Evolutionary conservation across 2,113 vertebrate species (phyloP).

Genomic region (Corvus cornix): DNA sequence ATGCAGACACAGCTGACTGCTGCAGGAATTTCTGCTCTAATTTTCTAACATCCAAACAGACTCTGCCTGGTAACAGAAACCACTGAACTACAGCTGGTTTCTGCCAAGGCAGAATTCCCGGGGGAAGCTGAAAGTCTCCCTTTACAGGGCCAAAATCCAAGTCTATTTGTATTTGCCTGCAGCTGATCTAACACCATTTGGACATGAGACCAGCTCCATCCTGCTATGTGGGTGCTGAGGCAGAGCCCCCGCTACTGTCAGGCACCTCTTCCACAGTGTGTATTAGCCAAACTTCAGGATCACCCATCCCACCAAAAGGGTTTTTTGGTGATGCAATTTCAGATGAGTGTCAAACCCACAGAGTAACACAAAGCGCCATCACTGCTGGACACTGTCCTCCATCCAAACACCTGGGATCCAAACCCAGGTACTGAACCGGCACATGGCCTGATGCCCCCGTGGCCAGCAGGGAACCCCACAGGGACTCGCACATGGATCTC

Average conservation of each 20-base stretch:
- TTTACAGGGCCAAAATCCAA: not conserved
- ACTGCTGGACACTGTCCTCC: not conserved
- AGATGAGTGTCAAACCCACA: not conserved
- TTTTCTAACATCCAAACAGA: not conserved
- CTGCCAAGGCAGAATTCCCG: not conserved
- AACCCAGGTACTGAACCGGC: not conserved
- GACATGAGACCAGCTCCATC: accelerated
- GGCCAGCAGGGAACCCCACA: conserved; percentile 1
- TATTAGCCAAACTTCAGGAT: not conserved
- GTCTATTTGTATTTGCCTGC: not conserved
- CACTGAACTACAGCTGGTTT: not conserved
- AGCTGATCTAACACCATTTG: accelerated
- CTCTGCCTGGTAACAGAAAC: not conserved
- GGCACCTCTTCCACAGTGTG: not conserved
- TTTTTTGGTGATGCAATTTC: not conserved
- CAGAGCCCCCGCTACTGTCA: not conserved
- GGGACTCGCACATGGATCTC: not conserved
- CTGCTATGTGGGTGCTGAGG: not conserved
- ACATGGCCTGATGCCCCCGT: not conserved
- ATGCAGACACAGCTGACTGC: not conserved
- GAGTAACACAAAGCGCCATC: not conserved
- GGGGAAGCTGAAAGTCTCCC: not conserved
- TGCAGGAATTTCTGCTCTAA: not conserved
- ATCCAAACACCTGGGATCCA: not conserved
- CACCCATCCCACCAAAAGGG: not conserved